These are phyloP conservation scores for Litoditis marina DNA, from an alignment of 2,888 invertebrate genomes.

Conservation along the genomic window DNA sequence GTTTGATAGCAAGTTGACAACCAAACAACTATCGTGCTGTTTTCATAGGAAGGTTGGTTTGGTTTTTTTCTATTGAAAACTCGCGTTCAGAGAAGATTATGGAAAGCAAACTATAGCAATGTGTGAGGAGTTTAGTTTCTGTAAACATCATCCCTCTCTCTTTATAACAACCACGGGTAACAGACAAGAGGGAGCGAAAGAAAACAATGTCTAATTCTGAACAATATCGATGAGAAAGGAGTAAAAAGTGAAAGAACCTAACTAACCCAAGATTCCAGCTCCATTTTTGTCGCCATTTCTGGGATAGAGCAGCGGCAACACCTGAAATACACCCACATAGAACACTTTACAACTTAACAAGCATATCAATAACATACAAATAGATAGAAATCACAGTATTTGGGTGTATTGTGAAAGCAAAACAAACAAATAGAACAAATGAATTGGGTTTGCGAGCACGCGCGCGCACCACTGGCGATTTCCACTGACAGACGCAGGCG, in stretches of 20 bases:
- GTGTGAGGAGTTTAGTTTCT: neutral
- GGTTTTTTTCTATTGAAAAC: too few relatives aligned
- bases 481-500: neutral
- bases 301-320: slow-evolving; percentile 74
- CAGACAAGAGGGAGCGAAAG: too few relatives aligned
- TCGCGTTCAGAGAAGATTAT: too few relatives aligned
- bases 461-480: neutral
- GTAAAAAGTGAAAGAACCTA: neutral
- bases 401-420: too few relatives aligned
- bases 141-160: neutral
- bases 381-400: too few relatives aligned
- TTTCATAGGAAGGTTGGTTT: too few relatives aligned
- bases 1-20: too few relatives aligned
- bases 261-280: slow-evolving; percentile 74
- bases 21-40: too few relatives aligned
- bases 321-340: slow-evolving; percentile 59
- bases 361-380: too few relatives aligned
- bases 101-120: too few relatives aligned
- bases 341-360: neutral
- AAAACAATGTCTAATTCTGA: too few relatives aligned
- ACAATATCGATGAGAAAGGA: neutral
- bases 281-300: slow-evolving; percentile 73
- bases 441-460: neutral
- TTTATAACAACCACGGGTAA: neutral
- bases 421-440: neutral